Evolutionary conservation across 2,113 vertebrate species (phyloP), one percentile per base, ranked within the genome.

Genomic region (Chloroceryle aenea): DNA sequence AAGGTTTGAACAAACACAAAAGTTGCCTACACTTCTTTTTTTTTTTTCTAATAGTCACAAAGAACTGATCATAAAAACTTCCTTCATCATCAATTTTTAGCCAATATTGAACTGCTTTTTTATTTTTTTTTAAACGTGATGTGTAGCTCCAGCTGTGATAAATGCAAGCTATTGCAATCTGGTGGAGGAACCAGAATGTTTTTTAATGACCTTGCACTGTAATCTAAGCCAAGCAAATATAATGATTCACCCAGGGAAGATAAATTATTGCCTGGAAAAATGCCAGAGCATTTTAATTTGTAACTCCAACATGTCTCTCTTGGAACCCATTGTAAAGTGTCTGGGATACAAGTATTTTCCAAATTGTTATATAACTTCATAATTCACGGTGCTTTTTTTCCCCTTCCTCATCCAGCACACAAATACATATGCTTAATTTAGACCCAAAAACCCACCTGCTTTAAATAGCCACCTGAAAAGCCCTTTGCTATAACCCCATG

Each of bases 1-100:
- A 88, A 82, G 11, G 69, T 93, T 95, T 84, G 94, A 83, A 62
- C 53, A 96, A 97, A 93, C 92, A 98, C 97, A 82, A 97, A 98
- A 97, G 84, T 97, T 97, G 97, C 93, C 95, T 95, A 91, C 96
- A 69, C 43, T 85, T 77, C 78, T 95, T 86, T 80, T 48, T n/a
- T 34, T 26, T 43, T n/a, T 29, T 36, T 22, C 71, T 42, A 78
- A 68, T 93, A 77, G 47, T 64, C 7, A 9, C 73, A 69, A 61
- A 90, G 96, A 94, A n/a, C 72, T 42, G 84, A 96, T 97, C 85
- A 86, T 73, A 55, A 96, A 88, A 76, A 67, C 90, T 95, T 90
- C 43, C 21, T 50, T 63, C 30, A 43, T 40, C 78, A 95, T 80
- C 73, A 94, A 93, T 96, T 96, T 81, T 87, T 43, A 90, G 64